Base-by-base conservation (phyloP, 2,113 vertebrate genomes). In the Dendrocopos noguchii region DNA sequence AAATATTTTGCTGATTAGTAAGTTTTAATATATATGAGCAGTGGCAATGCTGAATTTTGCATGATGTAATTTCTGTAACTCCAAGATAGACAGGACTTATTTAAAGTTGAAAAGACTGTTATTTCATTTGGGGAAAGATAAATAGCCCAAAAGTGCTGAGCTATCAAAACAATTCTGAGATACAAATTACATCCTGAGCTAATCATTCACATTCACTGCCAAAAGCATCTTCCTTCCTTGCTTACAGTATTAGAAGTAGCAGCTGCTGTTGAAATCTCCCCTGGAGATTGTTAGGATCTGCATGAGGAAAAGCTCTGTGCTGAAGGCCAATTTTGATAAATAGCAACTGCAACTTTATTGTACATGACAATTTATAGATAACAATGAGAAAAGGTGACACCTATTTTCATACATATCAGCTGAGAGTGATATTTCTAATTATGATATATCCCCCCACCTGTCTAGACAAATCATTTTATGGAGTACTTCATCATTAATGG, bases 141-240 rank as follows among this genome's bases (percentile, higher is more conserved):
- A 96, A 96, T 90, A 90, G 77, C 86, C 86, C 84, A 92, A 96
- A 96, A 95, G 53, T 96, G 95, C 92, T 96, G 94, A 94, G 84
- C 84, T 95, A 91, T 92, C 71, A 92, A 94, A 96, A 96, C 94
- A 94, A 94, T 96, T 96, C 91, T 94, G 92, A 84, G 80, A 93
- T 84, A 95, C 88, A 96, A 96, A 96, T 95, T 93, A 88, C 93
- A 96, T 94, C 93, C 95, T 96, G 92, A 93, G 77, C 91, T 96
- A 96, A 96, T 96, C 94, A 96, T 93, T 96, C 52, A 0, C 46
- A 95, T 95, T 94, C 95, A 96, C 67, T 91, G 86, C 84, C 92
- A 94, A 95, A 95, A 93, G 63, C 91, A 76, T 94, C 88, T 92
- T 96, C 80, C 91, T 96, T 93, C 84, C 95, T 96, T 91, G 71